Evolutionary conservation across 2,797 vertebrate species (phyloP).

Genomic region (Gymnopithys bicolor): DNA sequence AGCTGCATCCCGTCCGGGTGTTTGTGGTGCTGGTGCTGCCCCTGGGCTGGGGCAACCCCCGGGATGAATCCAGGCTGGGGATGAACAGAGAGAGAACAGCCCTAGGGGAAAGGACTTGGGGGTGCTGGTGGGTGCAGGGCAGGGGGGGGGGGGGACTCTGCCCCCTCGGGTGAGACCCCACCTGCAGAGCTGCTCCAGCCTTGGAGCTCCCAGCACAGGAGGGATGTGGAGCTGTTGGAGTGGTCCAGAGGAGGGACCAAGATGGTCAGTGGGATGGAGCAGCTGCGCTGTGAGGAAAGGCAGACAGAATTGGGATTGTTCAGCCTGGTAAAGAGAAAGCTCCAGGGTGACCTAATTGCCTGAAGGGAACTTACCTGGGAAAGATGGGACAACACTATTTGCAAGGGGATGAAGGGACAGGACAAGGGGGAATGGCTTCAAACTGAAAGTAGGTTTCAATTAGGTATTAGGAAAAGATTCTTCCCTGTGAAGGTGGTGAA

Average conservation of each 20-base stretch:
- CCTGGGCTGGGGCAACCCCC: neutral
- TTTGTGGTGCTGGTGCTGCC: neutral
- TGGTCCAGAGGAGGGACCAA: neutral
- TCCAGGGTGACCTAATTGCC: neutral
- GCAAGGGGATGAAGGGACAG: neutral
- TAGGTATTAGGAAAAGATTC: neutral
- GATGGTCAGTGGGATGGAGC: neutral
- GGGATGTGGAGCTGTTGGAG: neutral
- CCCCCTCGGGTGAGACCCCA: neutral
- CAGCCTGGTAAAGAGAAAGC: too few species aligned
- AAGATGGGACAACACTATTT: neutral
- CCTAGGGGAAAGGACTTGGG: neutral
- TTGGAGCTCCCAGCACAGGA: neutral
- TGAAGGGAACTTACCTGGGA: too few species aligned
- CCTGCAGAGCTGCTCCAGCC: neutral
- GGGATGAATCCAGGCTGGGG: neutral
- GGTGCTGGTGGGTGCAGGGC: too few species aligned
- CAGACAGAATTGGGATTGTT: neutral
- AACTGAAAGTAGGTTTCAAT: neutral
- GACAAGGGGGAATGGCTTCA: neutral
- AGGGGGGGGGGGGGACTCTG: neutral
- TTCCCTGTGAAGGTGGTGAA: neutral
- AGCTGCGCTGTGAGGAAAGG: neutral
- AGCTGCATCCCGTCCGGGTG: accelerated
- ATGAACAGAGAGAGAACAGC: neutral